Base-by-base conservation (phyloP, 2,797 vertebrate genomes). In the Erithacus rubecula region DNA sequence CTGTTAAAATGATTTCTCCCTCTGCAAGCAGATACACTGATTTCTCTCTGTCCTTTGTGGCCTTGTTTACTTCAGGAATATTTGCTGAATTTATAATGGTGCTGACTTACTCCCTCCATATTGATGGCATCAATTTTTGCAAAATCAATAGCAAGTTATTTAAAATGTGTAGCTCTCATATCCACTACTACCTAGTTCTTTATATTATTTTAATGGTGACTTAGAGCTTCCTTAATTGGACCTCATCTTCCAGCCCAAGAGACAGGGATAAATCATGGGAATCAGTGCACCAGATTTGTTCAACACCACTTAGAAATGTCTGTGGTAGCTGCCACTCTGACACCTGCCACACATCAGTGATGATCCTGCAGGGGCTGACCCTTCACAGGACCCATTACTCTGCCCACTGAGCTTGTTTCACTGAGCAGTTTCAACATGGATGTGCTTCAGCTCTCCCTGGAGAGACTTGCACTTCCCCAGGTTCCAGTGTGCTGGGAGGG, bases 141-240 rank as follows among this genome's bases (percentile, higher is more conserved):
- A 90, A 68, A 96, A 94, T 96, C 95, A 93, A 92, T 92, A 96
- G 60, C 58, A 83, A 90, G 71, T 83, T 89, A 69, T 75, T 96
- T 89, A 67, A 95, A 92, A 91, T 78, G 19, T 69, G 60, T 41
- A 87, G 82, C 43, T 75, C 76, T 86, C 79, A 89, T 87, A 89
- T 87, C 51, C 39, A 80, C 78, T 65, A 62, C 47, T 24, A 87
- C 32, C 32, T 43, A 80, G 68, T 69, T 75, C 62, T 92, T 89
- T 51, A 92, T 34, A 51, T 78, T 70, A 74, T 60, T 95, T 90
- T 87, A 93, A 87, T 80, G n/a, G 39, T 68, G 65, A 94, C 82
- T 93, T 91, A 71, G 26, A 78, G 36, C 32, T 87, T 88, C 65
- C 64, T 87, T 93, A 86, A 92, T 49, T 78, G 79, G 93, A 65